A percentile compares a stretch with the other conserved stretches of the same genome.
Conservation (phyloP, 64 coral and sea anemone species). For the Stichodactyla helianthus region DNA sequence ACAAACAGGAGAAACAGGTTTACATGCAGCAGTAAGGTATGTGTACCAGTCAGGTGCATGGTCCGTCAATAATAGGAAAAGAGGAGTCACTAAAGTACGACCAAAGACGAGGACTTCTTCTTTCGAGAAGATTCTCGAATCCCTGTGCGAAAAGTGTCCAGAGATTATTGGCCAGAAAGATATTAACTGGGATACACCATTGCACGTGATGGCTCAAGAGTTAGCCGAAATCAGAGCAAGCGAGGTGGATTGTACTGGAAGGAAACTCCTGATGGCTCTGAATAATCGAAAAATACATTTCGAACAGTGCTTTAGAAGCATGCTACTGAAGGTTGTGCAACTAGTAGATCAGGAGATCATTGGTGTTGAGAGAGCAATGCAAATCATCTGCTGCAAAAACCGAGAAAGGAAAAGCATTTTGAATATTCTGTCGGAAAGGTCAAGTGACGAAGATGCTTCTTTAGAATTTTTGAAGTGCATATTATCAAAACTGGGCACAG, state of each 20-base stretch:
- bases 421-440: not conserved
- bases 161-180: constrained; percentile 2
- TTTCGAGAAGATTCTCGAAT: not conserved
- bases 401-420: constrained; percentile 1
- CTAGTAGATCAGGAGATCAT: not conserved
- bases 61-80: not conserved
- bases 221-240: not conserved
- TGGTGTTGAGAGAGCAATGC: not conserved
- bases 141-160: not conserved
- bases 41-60: constrained; percentile 13
- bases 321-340: not conserved
- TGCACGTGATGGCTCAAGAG: not conserved
- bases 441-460: not conserved
- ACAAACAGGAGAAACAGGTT: constrained; percentile 15
- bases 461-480: not conserved
- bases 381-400: constrained; percentile 7
- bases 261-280: not conserved
- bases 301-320: not conserved
- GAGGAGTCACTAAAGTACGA: not conserved
- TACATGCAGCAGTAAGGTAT: constrained; percentile 7
- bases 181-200: not conserved
- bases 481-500: not conserved
- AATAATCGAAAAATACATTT: constrained; percentile 19
- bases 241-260: not conserved
- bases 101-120: not conserved